Conservation (phyloP, 2,888 invertebrate genomes). For the Boloria selene region DNA sequence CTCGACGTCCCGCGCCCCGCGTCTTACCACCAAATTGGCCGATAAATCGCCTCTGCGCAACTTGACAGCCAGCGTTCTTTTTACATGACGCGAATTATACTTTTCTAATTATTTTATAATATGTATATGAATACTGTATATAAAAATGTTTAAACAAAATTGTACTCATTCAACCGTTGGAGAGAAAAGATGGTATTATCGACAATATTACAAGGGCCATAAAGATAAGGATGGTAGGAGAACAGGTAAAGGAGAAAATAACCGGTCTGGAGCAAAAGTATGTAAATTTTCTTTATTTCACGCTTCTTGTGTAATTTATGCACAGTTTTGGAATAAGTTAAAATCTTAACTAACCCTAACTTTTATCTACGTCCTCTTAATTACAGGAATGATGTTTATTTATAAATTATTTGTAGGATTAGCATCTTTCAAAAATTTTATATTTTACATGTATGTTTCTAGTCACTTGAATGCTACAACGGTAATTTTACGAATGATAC, state of each 20-base stretch:
- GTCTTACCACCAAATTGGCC: too few relatives aligned
- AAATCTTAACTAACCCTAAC: not conserved
- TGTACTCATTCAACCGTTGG: slow-evolving; percentile 34
- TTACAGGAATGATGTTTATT: not conserved
- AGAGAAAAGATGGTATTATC: slow-evolving; percentile 54
- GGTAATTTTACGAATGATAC: slow-evolving; percentile 70
- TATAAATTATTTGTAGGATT: not conserved
- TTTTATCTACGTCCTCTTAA: too few relatives aligned
- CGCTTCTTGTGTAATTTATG: not conserved
- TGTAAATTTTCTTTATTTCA: not conserved
- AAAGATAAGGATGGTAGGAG: slow-evolving; percentile 54
- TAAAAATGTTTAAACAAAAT: slow-evolving; percentile 20
- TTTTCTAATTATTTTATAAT: slow-evolving; percentile 2
- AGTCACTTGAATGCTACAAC: slow-evolving; percentile 71
- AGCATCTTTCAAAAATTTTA: not conserved
- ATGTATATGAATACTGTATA: not conserved
- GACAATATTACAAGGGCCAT: slow-evolving; percentile 66
- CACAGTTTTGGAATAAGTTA: not conserved
- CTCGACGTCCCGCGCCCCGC: too few relatives aligned
- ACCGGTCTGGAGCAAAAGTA: slow-evolving; percentile 68
- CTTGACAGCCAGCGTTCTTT: too few relatives aligned
- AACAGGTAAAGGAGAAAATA: slow-evolving; percentile 53
- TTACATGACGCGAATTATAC: too few relatives aligned
- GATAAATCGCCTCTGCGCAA: too few relatives aligned
- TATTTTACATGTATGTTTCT: slow-evolving; percentile 22